phyloP scores from a whole-genome alignment of 2,888 invertebrate genomes.

The Eurois occulta region DNA sequence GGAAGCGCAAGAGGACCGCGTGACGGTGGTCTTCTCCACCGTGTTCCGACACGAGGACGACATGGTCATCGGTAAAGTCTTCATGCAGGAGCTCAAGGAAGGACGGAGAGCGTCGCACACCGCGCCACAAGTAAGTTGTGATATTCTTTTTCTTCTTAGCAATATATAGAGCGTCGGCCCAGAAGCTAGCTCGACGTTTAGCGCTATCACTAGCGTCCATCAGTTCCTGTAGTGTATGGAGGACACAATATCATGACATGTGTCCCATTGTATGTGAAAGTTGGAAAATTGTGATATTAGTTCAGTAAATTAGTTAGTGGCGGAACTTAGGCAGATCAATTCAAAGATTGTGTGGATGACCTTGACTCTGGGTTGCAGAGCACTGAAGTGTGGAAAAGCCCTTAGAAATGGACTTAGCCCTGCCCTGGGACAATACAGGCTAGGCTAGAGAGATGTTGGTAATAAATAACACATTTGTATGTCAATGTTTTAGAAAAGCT shows the following conservation, averaged over 20 bases:
- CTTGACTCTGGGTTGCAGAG: not conserved
- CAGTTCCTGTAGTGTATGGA: not conserved
- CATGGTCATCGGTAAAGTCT: slow-evolving; percentile 99
- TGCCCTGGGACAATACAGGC: not conserved
- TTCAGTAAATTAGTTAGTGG: not conserved
- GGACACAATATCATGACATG: not conserved
- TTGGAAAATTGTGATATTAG: not conserved
- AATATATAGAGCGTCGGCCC: not conserved
- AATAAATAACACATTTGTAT: not conserved
- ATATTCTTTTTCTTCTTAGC: not conserved
- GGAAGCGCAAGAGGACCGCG: slow-evolving; percentile 99
- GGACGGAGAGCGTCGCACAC: slow-evolving; percentile 98
- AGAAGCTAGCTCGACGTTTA: not conserved
- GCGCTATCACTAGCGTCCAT: not conserved
- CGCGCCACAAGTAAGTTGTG: slow-evolving; percentile 93
- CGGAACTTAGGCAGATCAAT: not conserved
- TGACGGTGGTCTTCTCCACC: slow-evolving; percentile 99
- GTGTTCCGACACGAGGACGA: slow-evolving; percentile 99
- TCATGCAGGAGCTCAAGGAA: slow-evolving; percentile 99
- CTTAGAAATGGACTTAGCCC: not conserved
- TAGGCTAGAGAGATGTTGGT: not conserved
- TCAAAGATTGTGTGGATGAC: not conserved
- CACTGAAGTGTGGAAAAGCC: not conserved
- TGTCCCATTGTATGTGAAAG: not conserved
- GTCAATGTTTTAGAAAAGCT: not conserved